Base-by-base conservation (phyloP, 2,888 invertebrate species). In the Phalangium opilio region DNA sequence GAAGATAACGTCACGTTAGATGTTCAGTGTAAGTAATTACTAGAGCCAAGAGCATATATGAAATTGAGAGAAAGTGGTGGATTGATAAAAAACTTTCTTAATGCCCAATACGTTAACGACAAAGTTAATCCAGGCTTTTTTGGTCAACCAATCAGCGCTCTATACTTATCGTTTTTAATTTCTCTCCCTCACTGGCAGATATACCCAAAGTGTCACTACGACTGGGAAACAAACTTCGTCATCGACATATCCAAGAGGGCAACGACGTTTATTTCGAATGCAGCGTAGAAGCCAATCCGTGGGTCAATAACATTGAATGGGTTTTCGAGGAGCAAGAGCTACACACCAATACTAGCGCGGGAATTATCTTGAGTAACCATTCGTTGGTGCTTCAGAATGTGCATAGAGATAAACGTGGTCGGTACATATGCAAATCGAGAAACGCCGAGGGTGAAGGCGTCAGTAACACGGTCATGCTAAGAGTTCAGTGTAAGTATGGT, bases 381-480 rank as follows among this genome's bases (percentile, higher is more conserved):
- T 45, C 50, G 8, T n/a, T 52, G 11, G 7, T 44, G 1, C 40
- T 52, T 2, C 46, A 46, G 15, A 49, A 40, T 19, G 48, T 50
- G 3, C 39, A 32, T 11, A 47, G 43, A 32, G 43, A 48, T 4
- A 47, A 50, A 12, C 36, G 47, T 33, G 50, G 50, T 5, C 32
- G 43, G 10, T 50, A 50, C 21, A 40, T 45, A 4, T 50, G 50
- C 8, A 10, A 43, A 8, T 45, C 47, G 4, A 33, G 38, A 8
- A 50, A 50, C 17, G 10, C 45, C 2, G 41, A 48, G 1, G 50
- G 50, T 1, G 39, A 48, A 32, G 45, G 50, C 5, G 34, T 34
- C n/a, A 55, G 53, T 32, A 49, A 55, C 17, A 44, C 48, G n/a
- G 43, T 51, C 4, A 41, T 41, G 17, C 43, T 56, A 10, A 35